A percentile compares a stretch with the other conserved stretches of the same genome.
phyloP scores from a whole-genome alignment of 1,140 invertebrate genomes.

The Ceratina australensis region DNA sequence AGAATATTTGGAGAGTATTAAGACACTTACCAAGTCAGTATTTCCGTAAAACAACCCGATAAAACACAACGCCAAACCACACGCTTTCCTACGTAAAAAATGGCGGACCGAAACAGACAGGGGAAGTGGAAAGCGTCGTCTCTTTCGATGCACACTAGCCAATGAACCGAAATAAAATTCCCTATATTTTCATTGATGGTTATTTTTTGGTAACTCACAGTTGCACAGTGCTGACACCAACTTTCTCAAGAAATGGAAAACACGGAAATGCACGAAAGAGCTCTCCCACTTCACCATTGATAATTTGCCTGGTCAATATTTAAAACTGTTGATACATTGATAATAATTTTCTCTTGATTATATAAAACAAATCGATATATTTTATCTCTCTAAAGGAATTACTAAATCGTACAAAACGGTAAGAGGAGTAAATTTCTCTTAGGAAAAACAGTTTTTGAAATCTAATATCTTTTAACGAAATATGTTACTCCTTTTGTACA shows the following conservation, averaged over 20 bases:
- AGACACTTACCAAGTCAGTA: constrained; percentile 69
- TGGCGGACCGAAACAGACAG: constrained; percentile 62
- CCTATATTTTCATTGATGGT: not conserved
- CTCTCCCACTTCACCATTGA: too few relatives aligned
- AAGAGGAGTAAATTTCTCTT: not conserved
- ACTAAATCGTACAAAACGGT: not conserved
- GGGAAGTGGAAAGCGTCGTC: constrained; percentile 55
- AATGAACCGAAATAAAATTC: constrained; percentile 32
- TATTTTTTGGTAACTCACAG: not conserved
- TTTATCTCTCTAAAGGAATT: not conserved
- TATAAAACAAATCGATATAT: not conserved
- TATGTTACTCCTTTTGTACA: constrained; percentile 55
- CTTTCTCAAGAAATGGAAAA: too few relatives aligned
- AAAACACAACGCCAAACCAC: constrained; percentile 61
- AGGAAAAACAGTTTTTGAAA: not conserved
- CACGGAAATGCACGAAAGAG: too few relatives aligned
- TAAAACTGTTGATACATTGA: too few relatives aligned
- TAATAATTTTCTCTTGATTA: not conserved
- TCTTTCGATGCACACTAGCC: constrained; percentile 35
- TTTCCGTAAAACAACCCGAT: constrained; percentile 64
- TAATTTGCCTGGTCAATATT: too few relatives aligned
- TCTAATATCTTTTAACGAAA: constrained; percentile 28
- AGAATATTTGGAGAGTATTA: not conserved
- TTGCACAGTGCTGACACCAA: too few relatives aligned
- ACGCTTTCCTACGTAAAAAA: constrained; percentile 66